Base-by-base conservation (phyloP, 2,888 invertebrate species). In the Cyaniris semiargus region DNA sequence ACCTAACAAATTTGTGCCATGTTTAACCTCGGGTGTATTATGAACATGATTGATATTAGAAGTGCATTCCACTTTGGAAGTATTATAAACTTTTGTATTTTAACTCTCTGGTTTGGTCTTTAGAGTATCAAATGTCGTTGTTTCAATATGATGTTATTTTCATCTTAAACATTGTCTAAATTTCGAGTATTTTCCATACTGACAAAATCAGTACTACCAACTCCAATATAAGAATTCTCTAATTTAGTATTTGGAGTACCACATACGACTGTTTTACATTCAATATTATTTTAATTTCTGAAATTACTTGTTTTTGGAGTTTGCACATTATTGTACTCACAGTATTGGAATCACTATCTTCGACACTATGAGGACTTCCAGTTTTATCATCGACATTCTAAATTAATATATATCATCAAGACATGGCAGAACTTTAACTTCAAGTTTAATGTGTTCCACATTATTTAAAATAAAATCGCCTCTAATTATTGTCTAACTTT, bases 391-490 rank as follows among this genome's bases (percentile, higher is more conserved):
- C 21, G 38, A 34, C 53, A 70, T 56, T 8, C n/a, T 15, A 71
- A 53, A 71, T 34, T 23, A 70, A 38, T 38, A 76, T n/a, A n/a
- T n/a, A n/a, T n/a, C 77, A 79, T 53, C 75, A 38, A 56, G 44
- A 60, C 78, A 66, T 70, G 58, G 53, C 66, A 79, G 75, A 48
- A 56, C 60, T 78, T 77, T 80, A 4, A 72, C 31, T 7, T 53
- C 34, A 38, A 44, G 78, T 80, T 78, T 79, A 15, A 76, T 79
- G 74, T 84, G 84, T 74, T 86, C 76, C 15, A 76, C 87, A 82
- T 88, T 86, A 78, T 86, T 88, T 76, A 89, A 81, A 81, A 90
- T 88, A 76, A 86, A 87, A 76, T 91, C 86, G 86, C 85, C 81
- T 90, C 88, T 66, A 88, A 81, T 75, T 91, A 78, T 88, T 89